Conservation (phyloP, 2,888 invertebrate species). For the Ephialtes manifestator region DNA sequence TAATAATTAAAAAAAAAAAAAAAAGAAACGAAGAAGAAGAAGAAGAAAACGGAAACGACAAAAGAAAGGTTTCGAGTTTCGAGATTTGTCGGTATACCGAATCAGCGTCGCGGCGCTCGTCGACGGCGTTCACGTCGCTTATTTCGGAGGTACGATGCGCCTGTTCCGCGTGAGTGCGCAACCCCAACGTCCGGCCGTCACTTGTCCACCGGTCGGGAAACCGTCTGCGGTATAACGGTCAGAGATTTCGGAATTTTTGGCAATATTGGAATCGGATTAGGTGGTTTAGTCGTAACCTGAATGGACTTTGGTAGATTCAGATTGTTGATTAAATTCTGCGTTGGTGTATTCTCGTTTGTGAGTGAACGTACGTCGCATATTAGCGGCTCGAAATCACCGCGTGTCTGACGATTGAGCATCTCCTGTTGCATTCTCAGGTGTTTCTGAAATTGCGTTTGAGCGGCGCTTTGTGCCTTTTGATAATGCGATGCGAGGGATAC, state of each 20-base stretch:
- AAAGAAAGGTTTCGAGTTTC: slow-evolving; percentile 27
- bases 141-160: neutral
- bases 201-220: slow-evolving; percentile 82
- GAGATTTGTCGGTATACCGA: slow-evolving; percentile 18
- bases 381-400: slow-evolving; percentile 84
- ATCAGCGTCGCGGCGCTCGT: slow-evolving; percentile 40
- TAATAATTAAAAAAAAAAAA: neutral
- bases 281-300: slow-evolving; percentile 83
- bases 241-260: slow-evolving; percentile 94
- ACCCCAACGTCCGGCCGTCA: slow-evolving; percentile 69
- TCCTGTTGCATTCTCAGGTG: slow-evolving; percentile 84
- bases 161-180: slow-evolving; percentile 5
- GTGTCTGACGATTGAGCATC: slow-evolving; percentile 83
- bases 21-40: too few relatives aligned
- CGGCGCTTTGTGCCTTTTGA: slow-evolving; percentile 78
- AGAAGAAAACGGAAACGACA: slow-evolving; percentile 3
- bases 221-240: slow-evolving; percentile 92
- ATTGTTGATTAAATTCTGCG: slow-evolving; percentile 83
- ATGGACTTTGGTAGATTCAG: slow-evolving; percentile 84
- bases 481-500: slow-evolving; percentile 69
- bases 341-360: slow-evolving; percentile 82
- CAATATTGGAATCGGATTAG: slow-evolving; percentile 87
- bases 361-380: slow-evolving; percentile 84
- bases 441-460: slow-evolving; percentile 82
- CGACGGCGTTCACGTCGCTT: slow-evolving; percentile 46